Evolutionary conservation across 2,888 invertebrate species (phyloP), one percentile per base, ranked within the genome.

Genomic region (Spilosoma lubricipeda): DNA sequence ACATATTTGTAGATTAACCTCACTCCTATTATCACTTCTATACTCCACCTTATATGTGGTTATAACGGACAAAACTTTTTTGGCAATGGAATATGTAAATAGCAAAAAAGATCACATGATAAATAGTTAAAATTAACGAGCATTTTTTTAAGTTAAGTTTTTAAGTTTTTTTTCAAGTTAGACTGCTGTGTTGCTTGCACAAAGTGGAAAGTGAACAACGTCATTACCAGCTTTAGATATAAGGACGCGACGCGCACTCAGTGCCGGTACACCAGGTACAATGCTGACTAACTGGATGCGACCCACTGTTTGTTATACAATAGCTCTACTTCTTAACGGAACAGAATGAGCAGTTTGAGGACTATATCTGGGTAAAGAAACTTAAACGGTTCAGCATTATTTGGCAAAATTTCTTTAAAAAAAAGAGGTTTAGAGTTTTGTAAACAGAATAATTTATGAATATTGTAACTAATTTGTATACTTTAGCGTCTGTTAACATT

Each of bases 171-270:
- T n/a, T n/a, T n/a, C n/a, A 70, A 36, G 27, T 74, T 48, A 70
- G 0, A 72, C 79, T 84, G 76, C 84, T 85, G 36, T 0, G 8
- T 33, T 9, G 9, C 9, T 30, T 74, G 20, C 5, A 20, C 11
- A 30, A 65, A 68, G 71, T 30, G 48, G 70, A 52, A 71, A 76
- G 80, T 81, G 82, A 84, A 86, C 83, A 85, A 86, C 86, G 83
- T 86, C 86, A 86, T 86, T 86, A 85, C 85, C 82, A 82, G 86
- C 82, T 85, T 85, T 81, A 82, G 85, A 78, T 80, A 83, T 85
- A 85, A 86, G 81, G 81, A 79, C 74, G 77, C 81, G 80, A 77
- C 75, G 78, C 68, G 79, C 63, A 80, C 80, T 77, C 77, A 74
- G 80, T 69, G 63, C 77, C 70, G 59, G 70, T 36, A 71, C 69